Evolutionary conservation across 2,888 invertebrate genomes (phyloP).

Genomic region (Parapristionchus giblindavisi): DNA sequence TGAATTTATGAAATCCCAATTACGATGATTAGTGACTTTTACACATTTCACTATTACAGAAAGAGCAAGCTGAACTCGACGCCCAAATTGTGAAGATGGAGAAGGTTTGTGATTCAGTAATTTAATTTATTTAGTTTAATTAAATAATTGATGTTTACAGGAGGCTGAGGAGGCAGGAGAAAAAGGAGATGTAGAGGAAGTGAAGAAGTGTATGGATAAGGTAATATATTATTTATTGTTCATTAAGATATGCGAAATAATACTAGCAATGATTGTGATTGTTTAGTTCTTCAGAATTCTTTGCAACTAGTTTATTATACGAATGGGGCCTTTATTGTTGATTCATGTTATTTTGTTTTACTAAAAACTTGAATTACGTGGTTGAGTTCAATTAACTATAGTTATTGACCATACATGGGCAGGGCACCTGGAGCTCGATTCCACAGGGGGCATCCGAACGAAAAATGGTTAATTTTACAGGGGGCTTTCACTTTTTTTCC

Average conservation of each 20-base stretch:
- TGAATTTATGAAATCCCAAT: too few species aligned
- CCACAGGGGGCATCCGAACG: too few species aligned
- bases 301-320: not conserved
- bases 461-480: too few species aligned
- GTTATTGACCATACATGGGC: too few species aligned
- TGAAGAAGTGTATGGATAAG: slow-evolving; percentile 43
- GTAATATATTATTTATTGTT: not conserved
- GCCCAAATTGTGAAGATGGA: slow-evolving; percentile 24
- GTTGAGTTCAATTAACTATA: too few species aligned
- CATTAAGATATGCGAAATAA: not conserved
- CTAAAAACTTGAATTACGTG: not conserved
- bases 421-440: too few species aligned
- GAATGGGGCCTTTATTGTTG: not conserved
- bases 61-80: slow-evolving; percentile 41
- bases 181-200: slow-evolving; percentile 43
- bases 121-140: not conserved
- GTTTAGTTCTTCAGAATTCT: not conserved
- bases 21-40: too few species aligned
- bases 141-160: slow-evolving; percentile 9
- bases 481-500: too few species aligned
- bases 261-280: slow-evolving; percentile 1
- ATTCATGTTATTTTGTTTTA: not conserved
- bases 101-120: slow-evolving; percentile 13
- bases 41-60: slow-evolving; percentile 39
- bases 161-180: slow-evolving; percentile 42